Evolutionary conservation across 2,113 vertebrate genomes (phyloP), one percentile per base, ranked within the genome.

Genomic region (Neolamprologus ventralis): DNA sequence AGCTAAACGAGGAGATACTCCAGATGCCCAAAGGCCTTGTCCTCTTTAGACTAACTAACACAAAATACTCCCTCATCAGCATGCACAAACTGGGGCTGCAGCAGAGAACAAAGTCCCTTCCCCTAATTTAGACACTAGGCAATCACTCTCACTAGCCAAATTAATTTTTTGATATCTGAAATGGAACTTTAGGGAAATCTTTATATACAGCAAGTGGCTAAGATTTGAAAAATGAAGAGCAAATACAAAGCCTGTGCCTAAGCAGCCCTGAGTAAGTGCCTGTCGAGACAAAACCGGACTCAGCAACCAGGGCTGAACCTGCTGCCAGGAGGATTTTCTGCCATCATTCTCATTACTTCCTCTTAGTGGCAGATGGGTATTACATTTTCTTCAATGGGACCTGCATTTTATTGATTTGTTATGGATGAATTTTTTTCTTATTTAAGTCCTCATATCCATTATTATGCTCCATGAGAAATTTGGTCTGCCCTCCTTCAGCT

Each of bases 1-100:
- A 86, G 88, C 45, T 88, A 83, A 80, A 63, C 2, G 3, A 88
- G 78, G 60, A 71, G 87, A 54, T 35, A 54, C 78, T 85, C 26
- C 57, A 81, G 37, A 81, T 82, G 83, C 86, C 91, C 87, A 90
- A 85, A 92, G 91, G 82, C 88, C 58, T 87, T 9, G 63, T 94
- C 85, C 35, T 87, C 87, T 87, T 85, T 81, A 87, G 37, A 73
- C 35, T 79, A 83, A 73, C 51, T 53, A 49, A 81, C 58, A 82
- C 42, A 79, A 88, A 84, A 82, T 40, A 31, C n/a, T 86, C 75
- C 49, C 13, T 86, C 89, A 88, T 87, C 83, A 73, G 23, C 13
- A 10, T 45, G 84, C 81, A 51, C 63, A 88, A 89, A 87, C 81
- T 88, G 78, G 80, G 37, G 85, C 91, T 92, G 84, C 82, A 86